These are phyloP conservation scores for Serilophus lunatus DNA, from an alignment of 2,113 vertebrate species.

Conservation along the genomic window DNA sequence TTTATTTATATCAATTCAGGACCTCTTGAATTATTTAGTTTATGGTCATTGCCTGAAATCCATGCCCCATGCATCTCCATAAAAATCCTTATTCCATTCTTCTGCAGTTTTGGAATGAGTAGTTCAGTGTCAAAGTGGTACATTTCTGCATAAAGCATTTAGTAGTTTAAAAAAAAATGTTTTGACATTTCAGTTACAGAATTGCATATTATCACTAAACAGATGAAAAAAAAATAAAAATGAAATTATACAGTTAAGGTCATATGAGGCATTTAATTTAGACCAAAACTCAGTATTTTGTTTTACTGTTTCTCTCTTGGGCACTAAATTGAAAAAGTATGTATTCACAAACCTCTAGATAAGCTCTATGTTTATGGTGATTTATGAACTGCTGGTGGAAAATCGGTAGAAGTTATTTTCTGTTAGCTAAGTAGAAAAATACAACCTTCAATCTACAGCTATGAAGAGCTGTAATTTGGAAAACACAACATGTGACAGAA, in stretches of 20 bases:
- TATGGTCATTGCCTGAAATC: neutral
- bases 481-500: constrained; percentile 9
- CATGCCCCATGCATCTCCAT: neutral
- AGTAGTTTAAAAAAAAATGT: neutral
- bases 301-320: neutral
- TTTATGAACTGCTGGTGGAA: constrained; percentile 13
- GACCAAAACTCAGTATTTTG: neutral
- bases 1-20: neutral
- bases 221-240: neutral
- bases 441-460: neutral
- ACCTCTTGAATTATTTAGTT: neutral
- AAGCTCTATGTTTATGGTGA: neutral
- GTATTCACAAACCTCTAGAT: neutral
- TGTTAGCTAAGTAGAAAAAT: constrained; percentile 15
- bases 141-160: neutral
- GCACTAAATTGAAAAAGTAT: neutral
- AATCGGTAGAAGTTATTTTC: neutral
- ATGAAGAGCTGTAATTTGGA: constrained; percentile 10
- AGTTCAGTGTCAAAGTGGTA: neutral
- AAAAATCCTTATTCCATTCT: neutral
- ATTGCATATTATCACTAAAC: neutral
- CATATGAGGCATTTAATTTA: neutral
- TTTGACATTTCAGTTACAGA: neutral
- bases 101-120: neutral
- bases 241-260: neutral